phyloP scores from a whole-genome alignment of 2,113 vertebrate genomes.

The Hemicordylus capensis region DNA sequence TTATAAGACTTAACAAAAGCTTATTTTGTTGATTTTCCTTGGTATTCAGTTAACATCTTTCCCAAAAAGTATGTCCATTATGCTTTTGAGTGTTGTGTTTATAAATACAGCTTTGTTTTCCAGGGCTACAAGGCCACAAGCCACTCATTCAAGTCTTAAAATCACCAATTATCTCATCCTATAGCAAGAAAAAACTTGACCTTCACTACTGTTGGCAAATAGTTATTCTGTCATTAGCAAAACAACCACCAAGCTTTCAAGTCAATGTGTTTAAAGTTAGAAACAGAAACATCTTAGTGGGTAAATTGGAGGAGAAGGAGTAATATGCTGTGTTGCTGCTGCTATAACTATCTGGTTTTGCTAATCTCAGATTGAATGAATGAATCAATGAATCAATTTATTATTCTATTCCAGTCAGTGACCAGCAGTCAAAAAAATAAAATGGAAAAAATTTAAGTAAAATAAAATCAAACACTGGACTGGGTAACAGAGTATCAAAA shows the following conservation, averaged over 20 bases:
- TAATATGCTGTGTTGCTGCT: too few species aligned
- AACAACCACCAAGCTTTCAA: slow-evolving; percentile 43
- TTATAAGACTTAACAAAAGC: slow-evolving; percentile 82
- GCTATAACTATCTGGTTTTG: too few species aligned
- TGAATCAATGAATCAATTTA: too few species aligned
- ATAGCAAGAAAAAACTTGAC: slow-evolving; percentile 73
- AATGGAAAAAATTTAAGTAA: too few species aligned
- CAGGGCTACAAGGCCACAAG: slow-evolving; percentile 80
- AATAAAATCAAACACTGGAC: too few species aligned
- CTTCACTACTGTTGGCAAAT: slow-evolving; percentile 56
- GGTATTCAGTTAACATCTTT: slow-evolving; percentile 84
- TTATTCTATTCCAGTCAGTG: too few species aligned
- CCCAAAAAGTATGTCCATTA: slow-evolving; percentile 84
- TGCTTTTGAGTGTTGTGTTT: slow-evolving; percentile 79
- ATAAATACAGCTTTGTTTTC: slow-evolving; percentile 89
- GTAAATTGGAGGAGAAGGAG: too few species aligned
- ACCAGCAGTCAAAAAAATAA: too few species aligned
- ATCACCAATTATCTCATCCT: slow-evolving; percentile 86
- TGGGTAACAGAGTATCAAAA: too few species aligned
- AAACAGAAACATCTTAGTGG: background rate
- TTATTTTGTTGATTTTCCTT: slow-evolving; percentile 79
- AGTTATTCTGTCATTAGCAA: slow-evolving; percentile 46
- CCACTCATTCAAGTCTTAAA: slow-evolving; percentile 85
- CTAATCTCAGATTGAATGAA: too few species aligned
- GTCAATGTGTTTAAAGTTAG: background rate